Base-by-base conservation (phyloP, 2,888 invertebrate genomes). In the Aleiodes alternator region DNA sequence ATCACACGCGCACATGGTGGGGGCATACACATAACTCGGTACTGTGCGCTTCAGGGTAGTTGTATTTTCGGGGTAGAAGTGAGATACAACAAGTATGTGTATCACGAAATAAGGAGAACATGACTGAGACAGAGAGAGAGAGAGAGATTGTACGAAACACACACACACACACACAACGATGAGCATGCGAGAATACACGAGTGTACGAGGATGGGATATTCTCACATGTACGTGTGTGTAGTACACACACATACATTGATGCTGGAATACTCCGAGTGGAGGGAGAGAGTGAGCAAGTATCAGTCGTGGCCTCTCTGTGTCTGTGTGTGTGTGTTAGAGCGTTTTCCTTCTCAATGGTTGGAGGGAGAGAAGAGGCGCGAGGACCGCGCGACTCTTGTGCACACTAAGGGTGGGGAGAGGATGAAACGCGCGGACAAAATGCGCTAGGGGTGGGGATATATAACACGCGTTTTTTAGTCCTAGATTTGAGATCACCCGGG, bases 11-110 rank as follows among this genome's bases (percentile, higher is more conserved):
- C 14, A 14, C 8, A 23, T 59, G 75, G 80, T 81, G 87, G 88
- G 87, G 88, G 34, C 1, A 23, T 23, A 34, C 6, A 34, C 34
- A 84, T 83, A 87, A 83, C 77, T 73, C 79, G 72, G 73, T 70
- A n/a, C 23, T 2, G 23, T 2, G 23, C 23, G 74, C 73, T 79
- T 73, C 72, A 61, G 72, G 59, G 73, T n/a, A n/a, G n/a, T 68
- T 66, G 70, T 57, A 72, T 75, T 75, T 77, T 75, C 72, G 70
- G 64, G 61, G 74, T 1, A 56, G 48, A n/a, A 61, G 69, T 16
- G 72, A 75, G 74, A 55, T 51, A 72, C 43, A 43, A 43, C 43
- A 43, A 43, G 43, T 43, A 69, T 14, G 69, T 3, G 66, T 50
- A 12, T 51, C 23, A 38, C 23, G 34, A 64, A 7, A 43, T 14